Conservation (phyloP, 2,113 vertebrate genomes). For the Pica pica region DNA sequence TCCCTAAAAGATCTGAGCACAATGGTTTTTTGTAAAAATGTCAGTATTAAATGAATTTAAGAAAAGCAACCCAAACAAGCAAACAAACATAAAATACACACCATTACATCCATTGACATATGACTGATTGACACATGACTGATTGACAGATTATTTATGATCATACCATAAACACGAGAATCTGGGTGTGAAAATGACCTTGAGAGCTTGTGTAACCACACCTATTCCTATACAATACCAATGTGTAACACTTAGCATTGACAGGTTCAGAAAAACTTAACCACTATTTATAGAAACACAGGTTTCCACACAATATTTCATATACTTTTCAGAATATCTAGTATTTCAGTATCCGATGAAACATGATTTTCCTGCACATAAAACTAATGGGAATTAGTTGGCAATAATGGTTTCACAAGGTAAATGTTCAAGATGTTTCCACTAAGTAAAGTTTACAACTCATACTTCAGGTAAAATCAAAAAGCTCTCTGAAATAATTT, state of each 20-base stretch:
- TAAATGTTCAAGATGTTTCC: not conserved
- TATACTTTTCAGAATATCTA: not conserved
- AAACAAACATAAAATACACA: not conserved
- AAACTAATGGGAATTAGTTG: not conserved
- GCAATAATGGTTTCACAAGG: not conserved
- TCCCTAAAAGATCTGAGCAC: not conserved
- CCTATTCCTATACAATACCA: accelerated
- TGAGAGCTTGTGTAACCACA: not conserved
- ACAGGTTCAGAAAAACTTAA: not conserved
- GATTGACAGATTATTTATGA: not conserved
- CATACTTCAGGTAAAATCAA: not conserved
- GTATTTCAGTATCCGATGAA: not conserved
- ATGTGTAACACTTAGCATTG: not conserved
- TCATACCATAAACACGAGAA: not conserved
- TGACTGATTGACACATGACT: not conserved
- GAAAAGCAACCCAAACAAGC: not conserved
- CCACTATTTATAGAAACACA: not conserved
- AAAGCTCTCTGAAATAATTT: not conserved
- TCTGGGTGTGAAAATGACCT: not conserved
- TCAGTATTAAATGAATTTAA: not conserved
- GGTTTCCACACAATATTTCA: not conserved
- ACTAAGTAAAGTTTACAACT: not conserved
- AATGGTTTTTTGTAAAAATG: not conserved
- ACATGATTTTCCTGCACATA: not conserved
- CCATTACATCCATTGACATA: not conserved